Percentiles rank a stretch among this genome's conserved stretches.
phyloP scores from a whole-genome alignment of 2,888 invertebrate genomes.

The Drosophila atripex region DNA sequence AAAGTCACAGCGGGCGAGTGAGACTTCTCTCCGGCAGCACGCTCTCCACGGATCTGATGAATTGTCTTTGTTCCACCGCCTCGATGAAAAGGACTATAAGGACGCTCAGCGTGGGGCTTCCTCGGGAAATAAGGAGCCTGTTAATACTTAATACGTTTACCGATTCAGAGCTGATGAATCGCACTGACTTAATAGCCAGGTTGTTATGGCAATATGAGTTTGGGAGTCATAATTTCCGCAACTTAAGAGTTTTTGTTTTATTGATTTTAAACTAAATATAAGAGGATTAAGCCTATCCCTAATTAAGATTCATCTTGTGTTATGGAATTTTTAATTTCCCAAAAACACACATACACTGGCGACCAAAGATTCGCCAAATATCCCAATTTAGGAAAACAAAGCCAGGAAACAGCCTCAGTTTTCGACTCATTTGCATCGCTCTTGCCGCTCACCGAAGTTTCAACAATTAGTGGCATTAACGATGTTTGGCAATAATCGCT shows the following conservation, averaged over 20 bases:
- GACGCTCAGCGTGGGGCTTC: constrained; percentile 25
- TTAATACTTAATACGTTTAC: constrained; percentile 12
- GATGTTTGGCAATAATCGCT: constrained; percentile 24
- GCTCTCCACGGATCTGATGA: constrained; percentile 15
- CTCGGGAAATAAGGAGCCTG: not conserved
- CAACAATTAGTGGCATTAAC: constrained; percentile 17
- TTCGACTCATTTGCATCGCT: constrained; percentile 11
- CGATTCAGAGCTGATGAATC: constrained; percentile 30
- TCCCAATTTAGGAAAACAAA: not conserved
- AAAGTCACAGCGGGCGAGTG: constrained; percentile 19
- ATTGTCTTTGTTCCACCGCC: constrained; percentile 21
- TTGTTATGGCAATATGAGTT: not conserved
- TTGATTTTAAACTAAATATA: not conserved
- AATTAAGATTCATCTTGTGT: not conserved
- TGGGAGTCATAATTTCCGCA: not conserved
- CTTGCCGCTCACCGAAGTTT: not conserved
- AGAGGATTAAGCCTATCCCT: not conserved
- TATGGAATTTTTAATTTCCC: not conserved
- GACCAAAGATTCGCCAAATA: not conserved
- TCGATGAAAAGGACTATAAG: constrained; percentile 33
- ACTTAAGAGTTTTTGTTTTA: not conserved
- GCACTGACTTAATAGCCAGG: constrained; percentile 29
- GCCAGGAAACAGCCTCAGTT: not conserved
- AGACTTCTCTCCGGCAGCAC: not conserved
- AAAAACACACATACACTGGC: too few relatives aligned